Evolutionary conservation across 2,888 invertebrate genomes (phyloP), one percentile per base, ranked within the genome.

Genomic region (Drosophila melanosoma): DNA sequence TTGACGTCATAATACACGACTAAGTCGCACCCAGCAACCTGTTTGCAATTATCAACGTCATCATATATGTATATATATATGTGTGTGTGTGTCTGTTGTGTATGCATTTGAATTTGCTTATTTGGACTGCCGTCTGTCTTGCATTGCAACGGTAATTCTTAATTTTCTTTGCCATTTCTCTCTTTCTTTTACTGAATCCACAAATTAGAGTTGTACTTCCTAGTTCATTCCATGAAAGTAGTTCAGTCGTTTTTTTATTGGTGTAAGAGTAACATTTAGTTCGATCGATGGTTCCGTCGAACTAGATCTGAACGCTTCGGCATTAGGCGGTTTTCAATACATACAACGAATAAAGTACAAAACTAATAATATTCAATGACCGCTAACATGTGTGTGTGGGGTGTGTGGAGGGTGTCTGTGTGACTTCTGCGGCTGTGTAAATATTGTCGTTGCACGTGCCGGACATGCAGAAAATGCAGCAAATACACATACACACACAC

Each of bases 361-460:
- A 23, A 45, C 8, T 45, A 45, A 15, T 45, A 52, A 66, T 52
- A 63, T 75, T 60, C 51, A 56, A 63, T 38, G 56, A 36, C 49
- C 72, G 57, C 73, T 5, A 10, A 49, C 17, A 49, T 17, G 1
- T 17, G 17, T 17, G 4, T 29, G 49, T 15, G 45, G 45, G 53
- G 4, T 35, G 20, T 7, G 20, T 8, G 5, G 51, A 20, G 2
- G 12, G 12, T 12, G 12, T 29, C 20, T 40, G 42, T 42, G 57
- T 42, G 61, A 56, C 53, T 65, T 54, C 23, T 66, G 57, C 57
- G 68, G 68, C 58, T 84, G 78, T 73, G 86, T 60, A 73, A 85
- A 83, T 72, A 83, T 83, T 81, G 74, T 72, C 40, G 4, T 67
- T 83, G 81, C 83, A 86, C 86, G 86, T 79, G 83, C 61, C 71